Evolutionary conservation across 2,888 invertebrate genomes (phyloP), one percentile per base, ranked within the genome.

Genomic region (Adela reaumurella): DNA sequence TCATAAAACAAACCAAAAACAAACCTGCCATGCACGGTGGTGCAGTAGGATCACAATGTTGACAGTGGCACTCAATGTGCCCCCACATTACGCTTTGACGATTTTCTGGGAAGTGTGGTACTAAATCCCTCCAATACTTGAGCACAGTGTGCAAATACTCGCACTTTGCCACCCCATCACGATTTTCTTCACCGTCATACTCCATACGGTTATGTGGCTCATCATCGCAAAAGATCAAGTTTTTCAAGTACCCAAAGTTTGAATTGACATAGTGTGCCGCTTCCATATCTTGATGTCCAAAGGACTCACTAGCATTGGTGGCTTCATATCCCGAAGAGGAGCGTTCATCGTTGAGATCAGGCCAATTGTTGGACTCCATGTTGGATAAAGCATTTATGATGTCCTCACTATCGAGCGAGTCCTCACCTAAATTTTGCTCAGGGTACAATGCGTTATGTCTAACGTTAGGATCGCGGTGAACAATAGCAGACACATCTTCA

Each of bases 391-490:
- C 74, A 18, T 71, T 70, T 63, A 74, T 65, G 4, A 74, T 68
- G 50, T 74, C 74, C 6, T 74, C 57, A 46, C 67, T 68, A 19
- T 74, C 76, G 0, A 68, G 72, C 46, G 74, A 41, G 11, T 41
- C 45, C 3, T 50, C 47, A 5, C 19, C 18, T 8, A 16, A 73
- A 24, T 59, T 68, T 1, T 70, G 73, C 48, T 76, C 76, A 0
- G 76, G 76, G 49, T 74, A 76, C 2, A 68, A 64, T 49, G 76
- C 73, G 53, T 76, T 76, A 53, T 74, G 74, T 1, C 65, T 67
- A n/a, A 74, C 74, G 51, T 76, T 76, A 0, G 76, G 76, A 46
- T 76, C 76, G 51, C 64, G 71, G 43, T 35, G 8, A 3, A 35
- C 35, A 3, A 14, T 10, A 14, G 14, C 43, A 10, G n/a, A 17